A percentile compares a stretch with the other conserved stretches of the same genome.
Conservation (phyloP, 1,140 invertebrate species). For the Caenorhabditis inopinata region DNA sequence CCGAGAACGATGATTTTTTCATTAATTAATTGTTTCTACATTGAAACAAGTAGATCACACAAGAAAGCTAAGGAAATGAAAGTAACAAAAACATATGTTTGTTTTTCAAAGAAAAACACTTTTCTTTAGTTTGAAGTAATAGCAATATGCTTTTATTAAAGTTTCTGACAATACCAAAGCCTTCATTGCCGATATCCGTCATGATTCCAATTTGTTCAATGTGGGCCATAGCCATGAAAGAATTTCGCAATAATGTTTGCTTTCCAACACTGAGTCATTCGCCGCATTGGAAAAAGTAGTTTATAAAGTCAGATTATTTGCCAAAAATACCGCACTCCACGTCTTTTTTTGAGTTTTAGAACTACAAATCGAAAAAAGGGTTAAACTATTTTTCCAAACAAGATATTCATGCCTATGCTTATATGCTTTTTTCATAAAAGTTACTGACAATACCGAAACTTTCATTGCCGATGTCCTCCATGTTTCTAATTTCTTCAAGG, state of each 20-base stretch:
- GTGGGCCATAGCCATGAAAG: neutral
- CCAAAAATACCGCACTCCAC: slow-evolving; percentile 10
- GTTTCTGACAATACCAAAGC: no score
- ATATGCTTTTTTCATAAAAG: no score
- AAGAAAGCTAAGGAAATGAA: neutral
- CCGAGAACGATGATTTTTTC: no score
- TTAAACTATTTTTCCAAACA: neutral
- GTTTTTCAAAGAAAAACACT: neutral
- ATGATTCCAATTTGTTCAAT: no score
- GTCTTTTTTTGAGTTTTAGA: neutral
- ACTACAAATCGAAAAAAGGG: neutral
- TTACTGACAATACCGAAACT: no score
- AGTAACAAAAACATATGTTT: slow-evolving; percentile 1
- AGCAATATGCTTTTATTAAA: no score
- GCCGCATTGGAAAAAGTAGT: neutral
- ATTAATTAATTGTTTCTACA: no score
- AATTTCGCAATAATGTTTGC: slow-evolving; percentile 24
- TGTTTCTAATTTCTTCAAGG: no score
- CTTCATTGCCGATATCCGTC: no score
- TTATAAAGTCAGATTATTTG: neutral
- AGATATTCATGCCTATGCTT: no score
- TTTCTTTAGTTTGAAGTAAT: no score
- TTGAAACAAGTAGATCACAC: neutral
- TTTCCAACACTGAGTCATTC: neutral
- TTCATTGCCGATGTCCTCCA: no score